phyloP scores from a whole-genome alignment of 2,888 invertebrate species.

The Phania funesta region DNA sequence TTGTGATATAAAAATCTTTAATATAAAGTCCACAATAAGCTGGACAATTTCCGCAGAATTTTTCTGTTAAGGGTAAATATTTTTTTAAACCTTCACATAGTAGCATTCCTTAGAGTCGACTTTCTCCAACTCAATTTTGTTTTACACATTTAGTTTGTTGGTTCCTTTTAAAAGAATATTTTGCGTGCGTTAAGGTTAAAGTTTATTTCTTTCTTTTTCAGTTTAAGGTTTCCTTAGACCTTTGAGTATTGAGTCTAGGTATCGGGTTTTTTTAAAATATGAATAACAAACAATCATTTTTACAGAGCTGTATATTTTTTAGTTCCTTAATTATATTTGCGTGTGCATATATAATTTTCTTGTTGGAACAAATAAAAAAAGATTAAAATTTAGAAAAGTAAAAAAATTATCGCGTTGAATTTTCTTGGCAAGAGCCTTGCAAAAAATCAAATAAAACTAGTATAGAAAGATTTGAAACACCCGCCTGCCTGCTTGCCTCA shows the following conservation, averaged over 20 bases:
- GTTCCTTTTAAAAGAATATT: conserved; percentile 3
- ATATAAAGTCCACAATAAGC: too few species aligned
- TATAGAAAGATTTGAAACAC: background rate
- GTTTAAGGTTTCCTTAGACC: conserved; percentile 25
- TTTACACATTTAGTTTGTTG: background rate
- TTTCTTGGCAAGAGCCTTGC: background rate
- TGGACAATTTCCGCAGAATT: too few species aligned
- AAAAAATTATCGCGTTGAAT: background rate
- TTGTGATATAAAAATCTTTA: too few species aligned
- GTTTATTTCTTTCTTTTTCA: background rate
- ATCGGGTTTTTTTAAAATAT: conserved; percentile 32
- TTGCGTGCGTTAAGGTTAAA: conserved; percentile 52
- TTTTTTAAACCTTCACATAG: background rate
- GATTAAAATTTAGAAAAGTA: background rate
- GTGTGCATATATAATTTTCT: conserved; percentile 72
- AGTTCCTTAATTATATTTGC: conserved; percentile 76
- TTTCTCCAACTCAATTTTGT: background rate
- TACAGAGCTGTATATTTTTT: conserved; percentile 38
- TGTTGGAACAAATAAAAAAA: conserved; percentile 38
- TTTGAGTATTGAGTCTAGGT: conserved; percentile 20
- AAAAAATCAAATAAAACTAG: background rate
- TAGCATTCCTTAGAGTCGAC: background rate
- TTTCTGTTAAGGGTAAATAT: too few species aligned
- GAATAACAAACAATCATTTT: conserved; percentile 14
- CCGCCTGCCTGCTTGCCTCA: conserved; percentile 8